Percentiles rank a stretch among this genome's conserved stretches.
Conservation (phyloP, 53 echinoderm and acorn worm species). For the Echinarachnius parma region DNA sequence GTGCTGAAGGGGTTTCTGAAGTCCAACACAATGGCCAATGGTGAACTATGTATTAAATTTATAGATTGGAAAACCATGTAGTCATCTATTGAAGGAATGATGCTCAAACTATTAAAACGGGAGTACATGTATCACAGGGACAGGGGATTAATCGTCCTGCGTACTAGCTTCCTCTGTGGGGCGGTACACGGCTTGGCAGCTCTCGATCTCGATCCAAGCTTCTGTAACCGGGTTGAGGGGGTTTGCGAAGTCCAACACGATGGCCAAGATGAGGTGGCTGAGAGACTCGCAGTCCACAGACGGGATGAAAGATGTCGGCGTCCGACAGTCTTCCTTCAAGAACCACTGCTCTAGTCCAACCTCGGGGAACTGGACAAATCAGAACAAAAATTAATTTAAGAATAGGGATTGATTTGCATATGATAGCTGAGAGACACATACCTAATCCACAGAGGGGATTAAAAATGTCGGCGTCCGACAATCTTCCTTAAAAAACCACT, state of each 20-base stretch:
- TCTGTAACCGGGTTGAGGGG: conserved; percentile 18
- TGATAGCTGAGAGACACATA: no score
- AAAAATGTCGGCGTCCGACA: no score
- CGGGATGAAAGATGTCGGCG: conserved; percentile 38
- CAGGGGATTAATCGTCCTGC: background rate
- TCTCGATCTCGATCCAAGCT: conserved; percentile 56
- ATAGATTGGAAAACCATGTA: no score
- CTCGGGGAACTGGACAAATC: conserved; percentile 55
- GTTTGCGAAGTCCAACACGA: conserved; percentile 52
- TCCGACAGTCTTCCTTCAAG: conserved; percentile 62
- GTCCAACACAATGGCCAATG: no score
- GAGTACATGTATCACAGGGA: background rate
- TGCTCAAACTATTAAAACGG: no score
- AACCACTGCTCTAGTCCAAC: conserved; percentile 75
- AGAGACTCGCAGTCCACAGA: conserved; percentile 56
- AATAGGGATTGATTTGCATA: no score
- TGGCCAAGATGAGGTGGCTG: conserved; percentile 55
- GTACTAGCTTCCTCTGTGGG: no score
- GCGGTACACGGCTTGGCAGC: conserved; percentile 37
- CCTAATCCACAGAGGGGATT: no score
- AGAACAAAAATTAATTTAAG: conserved; percentile 13
- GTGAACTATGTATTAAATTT: no score
- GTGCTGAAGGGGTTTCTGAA: no score
- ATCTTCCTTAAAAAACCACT: no score
- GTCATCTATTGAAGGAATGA: no score